Evolutionary conservation across 2,888 invertebrate species (phyloP).

Genomic region (Microctonus aethiopoides): DNA sequence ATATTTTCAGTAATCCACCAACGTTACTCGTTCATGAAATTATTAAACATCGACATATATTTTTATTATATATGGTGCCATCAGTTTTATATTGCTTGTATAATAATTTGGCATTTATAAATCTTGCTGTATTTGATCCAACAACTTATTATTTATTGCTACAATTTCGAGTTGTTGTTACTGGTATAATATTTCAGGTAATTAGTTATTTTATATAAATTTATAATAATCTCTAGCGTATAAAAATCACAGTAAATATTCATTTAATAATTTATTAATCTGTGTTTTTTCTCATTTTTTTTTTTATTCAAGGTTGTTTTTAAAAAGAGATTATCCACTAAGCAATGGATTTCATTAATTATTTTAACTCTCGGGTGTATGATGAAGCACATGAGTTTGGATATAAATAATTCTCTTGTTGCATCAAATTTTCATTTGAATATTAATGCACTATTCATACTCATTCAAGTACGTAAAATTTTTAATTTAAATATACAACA

Average conservation of each 20-base stretch:
- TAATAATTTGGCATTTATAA: conserved; percentile 93
- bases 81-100: conserved; percentile 92
- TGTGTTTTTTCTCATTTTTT: too few species aligned
- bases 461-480: conserved; percentile 65
- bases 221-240: too few species aligned
- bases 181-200: conserved; percentile 93
- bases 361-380: conserved; percentile 90
- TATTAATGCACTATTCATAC: conserved; percentile 64
- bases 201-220: conserved; percentile 37
- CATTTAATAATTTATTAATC: too few species aligned
- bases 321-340: conserved; percentile 79
- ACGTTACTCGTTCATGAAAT: conserved; percentile 51
- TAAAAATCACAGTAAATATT: too few species aligned
- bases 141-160: conserved; percentile 92
- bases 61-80: conserved; percentile 88
- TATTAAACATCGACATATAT: conserved; percentile 68
- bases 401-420: conserved; percentile 65
- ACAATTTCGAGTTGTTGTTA: conserved; percentile 91
- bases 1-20: conserved; percentile 53
- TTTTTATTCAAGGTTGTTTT: conserved; percentile 79
- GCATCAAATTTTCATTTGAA: conserved; percentile 54
- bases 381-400: conserved; percentile 82
- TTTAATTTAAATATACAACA: not conserved
- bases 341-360: conserved; percentile 91
- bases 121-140: conserved; percentile 91